Conservation (phyloP, 1,140 invertebrate genomes). For the Brachionus plicatilis region DNA sequence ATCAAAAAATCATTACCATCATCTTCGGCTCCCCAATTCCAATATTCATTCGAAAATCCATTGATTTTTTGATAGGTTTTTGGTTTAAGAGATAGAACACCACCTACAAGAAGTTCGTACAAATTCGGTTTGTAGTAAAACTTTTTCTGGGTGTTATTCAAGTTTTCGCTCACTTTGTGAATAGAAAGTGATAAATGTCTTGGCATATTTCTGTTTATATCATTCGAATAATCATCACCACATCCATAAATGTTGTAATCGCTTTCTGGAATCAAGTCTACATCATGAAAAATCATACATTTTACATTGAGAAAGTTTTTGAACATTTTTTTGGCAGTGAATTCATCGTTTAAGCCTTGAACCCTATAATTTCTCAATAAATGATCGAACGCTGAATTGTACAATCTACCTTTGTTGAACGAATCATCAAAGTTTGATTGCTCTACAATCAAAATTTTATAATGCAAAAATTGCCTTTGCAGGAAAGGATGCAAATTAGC, state of each 20-base stretch:
- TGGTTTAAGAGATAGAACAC: constrained; percentile 61
- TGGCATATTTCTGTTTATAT: constrained; percentile 58
- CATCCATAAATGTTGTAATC: constrained; percentile 83
- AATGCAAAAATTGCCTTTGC: constrained; percentile 76
- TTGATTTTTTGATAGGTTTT: constrained; percentile 70
- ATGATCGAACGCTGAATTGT: constrained; percentile 28
- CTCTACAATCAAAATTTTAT: constrained; percentile 81
- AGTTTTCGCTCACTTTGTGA: not conserved
- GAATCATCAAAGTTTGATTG: constrained; percentile 58
- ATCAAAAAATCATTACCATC: constrained; percentile 42
- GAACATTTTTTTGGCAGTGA: not conserved
- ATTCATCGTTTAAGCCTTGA: not conserved
- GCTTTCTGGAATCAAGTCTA: constrained; percentile 84
- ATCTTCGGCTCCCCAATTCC: constrained; percentile 66
- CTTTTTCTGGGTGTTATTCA: not conserved
- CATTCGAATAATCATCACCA: constrained; percentile 58
- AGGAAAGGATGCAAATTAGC: constrained; percentile 82
- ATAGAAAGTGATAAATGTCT: constrained; percentile 60
- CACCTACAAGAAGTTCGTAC: constrained; percentile 77
- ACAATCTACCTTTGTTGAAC: constrained; percentile 36
- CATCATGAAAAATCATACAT: constrained; percentile 86
- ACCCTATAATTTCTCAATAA: not conserved
- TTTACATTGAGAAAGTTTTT: constrained; percentile 41
- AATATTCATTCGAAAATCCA: constrained; percentile 83
- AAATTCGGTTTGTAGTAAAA: constrained; percentile 60